Conservation (phyloP, 2,113 vertebrate genomes). For the Arenaria interpres region DNA sequence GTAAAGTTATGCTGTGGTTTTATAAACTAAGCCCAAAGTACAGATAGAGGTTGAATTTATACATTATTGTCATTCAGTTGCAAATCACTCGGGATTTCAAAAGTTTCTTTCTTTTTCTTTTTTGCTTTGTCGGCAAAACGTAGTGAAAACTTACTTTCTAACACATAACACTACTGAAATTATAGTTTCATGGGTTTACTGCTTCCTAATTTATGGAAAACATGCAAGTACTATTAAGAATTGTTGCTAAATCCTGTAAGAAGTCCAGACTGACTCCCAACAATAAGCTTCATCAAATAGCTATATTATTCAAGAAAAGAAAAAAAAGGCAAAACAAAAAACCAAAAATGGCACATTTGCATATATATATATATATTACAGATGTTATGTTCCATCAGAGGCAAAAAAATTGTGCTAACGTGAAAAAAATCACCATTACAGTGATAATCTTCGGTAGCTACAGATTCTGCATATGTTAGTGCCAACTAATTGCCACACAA, state of each 20-base stretch:
- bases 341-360: background rate
- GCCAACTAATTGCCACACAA: background rate
- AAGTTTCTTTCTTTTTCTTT: background rate
- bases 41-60: background rate
- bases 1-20: background rate
- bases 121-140: background rate
- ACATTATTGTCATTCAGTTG: background rate
- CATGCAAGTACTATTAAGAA: background rate
- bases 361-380: background rate
- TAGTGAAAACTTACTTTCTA: background rate
- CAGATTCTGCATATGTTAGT: background rate
- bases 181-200: background rate
- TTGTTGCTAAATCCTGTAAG: background rate
- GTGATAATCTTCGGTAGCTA: background rate
- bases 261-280: background rate
- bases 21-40: background rate
- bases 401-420: background rate
- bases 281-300: background rate
- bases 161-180: background rate
- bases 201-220: background rate
- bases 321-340: background rate
- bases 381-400: background rate
- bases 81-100: background rate
- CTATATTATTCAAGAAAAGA: background rate
- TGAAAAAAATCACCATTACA: background rate